Conservation (phyloP, 2,888 invertebrate genomes). For the Diarsia dahlii region DNA sequence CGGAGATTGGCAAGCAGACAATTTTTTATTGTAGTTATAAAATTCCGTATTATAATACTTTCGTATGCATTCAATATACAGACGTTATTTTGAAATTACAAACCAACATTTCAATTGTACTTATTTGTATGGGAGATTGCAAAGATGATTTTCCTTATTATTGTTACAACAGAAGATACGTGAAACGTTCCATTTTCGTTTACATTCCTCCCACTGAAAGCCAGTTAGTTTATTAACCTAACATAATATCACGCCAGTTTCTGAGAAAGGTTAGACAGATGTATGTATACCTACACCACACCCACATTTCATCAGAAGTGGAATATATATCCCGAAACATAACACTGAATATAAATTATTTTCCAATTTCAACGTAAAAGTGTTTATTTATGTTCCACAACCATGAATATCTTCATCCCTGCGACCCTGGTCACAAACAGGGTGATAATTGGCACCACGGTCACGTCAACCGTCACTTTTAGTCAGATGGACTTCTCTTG, state of each 20-base stretch:
- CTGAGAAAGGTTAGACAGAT: background rate
- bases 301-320: background rate
- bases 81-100: too few relatives aligned
- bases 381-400: background rate
- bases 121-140: too few relatives aligned
- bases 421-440: conserved; percentile 24
- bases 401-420: conserved; percentile 10
- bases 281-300: background rate
- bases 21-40: too few relatives aligned
- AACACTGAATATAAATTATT: background rate
- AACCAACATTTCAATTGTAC: too few relatives aligned
- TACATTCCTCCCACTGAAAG: background rate
- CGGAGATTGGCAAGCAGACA: too few relatives aligned
- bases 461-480: conserved; percentile 74
- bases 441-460: conserved; percentile 56
- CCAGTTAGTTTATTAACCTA: background rate
- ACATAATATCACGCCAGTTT: background rate
- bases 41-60: too few relatives aligned
- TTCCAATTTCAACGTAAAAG: conserved; percentile 8
- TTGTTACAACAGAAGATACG: too few relatives aligned
- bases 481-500: conserved; percentile 76
- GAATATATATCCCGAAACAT: too few relatives aligned
- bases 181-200: background rate
- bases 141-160: too few relatives aligned
- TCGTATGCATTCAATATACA: too few relatives aligned